Base-by-base conservation (phyloP, 2,888 invertebrate species). In the Tetragonisca angustula region DNA sequence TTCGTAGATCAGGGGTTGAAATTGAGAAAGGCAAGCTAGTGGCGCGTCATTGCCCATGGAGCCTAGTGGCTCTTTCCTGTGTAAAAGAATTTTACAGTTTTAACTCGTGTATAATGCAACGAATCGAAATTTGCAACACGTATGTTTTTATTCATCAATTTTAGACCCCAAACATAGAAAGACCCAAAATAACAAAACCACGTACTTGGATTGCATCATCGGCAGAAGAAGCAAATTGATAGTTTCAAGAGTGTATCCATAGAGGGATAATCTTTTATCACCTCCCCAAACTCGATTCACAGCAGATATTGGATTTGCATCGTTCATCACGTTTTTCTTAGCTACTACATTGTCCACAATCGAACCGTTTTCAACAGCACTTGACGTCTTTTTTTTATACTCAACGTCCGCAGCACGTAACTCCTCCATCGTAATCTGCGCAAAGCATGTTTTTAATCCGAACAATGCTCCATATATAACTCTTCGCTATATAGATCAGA, bases 41-140 rank as follows among this genome's bases (percentile, higher is more conserved):
- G 99, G 99, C 0, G 98, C 98, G 95, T 99, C 99, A 94, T 99
- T 99, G 81, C 99, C 99, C 99, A 99, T 99, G 50, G 99, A 99
- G 76, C 99, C 99, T 36, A 99, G 95, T 0, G 99, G 98, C 95
- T 99, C 99, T 95, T 99, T 99, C 94, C 99, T 99, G 94, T 65
- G 49, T 1, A 11, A 27, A 27, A 43, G 6, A 64, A 71, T 59
- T 50, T 1, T 17, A 27, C 3, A 32, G 21, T 32, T 73, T 32
- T 11, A 49, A 67, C 32, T 32, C 32, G 32, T 32, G 4, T 32
- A 59, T 52, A 21, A 56, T 0, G 4, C 21, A 56, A n/a, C 11
- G n/a, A 56, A n/a, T 56, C 9, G 13, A n/a, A 21, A 19, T 17
- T 17, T 52, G 15, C n/a, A 19, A 43, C 13, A 15, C 15, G 6